Base-by-base conservation (phyloP, 2,113 vertebrate species). In the Mesitornis unicolor region DNA sequence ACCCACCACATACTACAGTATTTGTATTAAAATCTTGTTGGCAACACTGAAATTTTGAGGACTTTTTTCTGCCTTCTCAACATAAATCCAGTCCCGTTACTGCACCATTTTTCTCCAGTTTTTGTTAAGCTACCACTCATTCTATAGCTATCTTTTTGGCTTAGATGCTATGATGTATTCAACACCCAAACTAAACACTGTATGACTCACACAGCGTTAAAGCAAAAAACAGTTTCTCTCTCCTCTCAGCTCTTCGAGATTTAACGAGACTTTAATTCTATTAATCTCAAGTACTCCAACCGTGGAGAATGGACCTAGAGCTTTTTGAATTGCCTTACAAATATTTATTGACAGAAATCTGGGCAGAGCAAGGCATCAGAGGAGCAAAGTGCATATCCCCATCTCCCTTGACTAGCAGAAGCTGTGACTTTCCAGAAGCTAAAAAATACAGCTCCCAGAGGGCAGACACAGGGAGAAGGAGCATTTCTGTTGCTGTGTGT, bases 41-140 rank as follows among this genome's bases (percentile, higher is more conserved):
- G 64, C 36, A 81, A 64, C 26, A 63, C 42, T 78, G 24, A 70
- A 74, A 63, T 88, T 87, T 74, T 93, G 28, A 88, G 60, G 36
- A 54, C 31, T 31, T 80, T 48, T 73, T 80, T 70, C 50, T 81
- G 13, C 48, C 19, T 90, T 80, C 74, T 87, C 25, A 13, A 56
- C 73, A 81, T 71, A 43, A 89, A 12, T 77, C 19, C 59, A 29
- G 10, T 77, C 35, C 25, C 93, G 88, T 93, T 78, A 51, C 68
- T 86, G 22, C 21, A 5, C 88, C 84, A 57, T 71, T 93, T 63
- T 91, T 84, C 59, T 92, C 35, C 56, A 38, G 28, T 89, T 43
- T 88, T 91, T 94, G 76, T 96, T 91, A 88, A 74, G 28, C 71
- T 95, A 82, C 40, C 76, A 81, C 31, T 93, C 71, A 90, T 90